A percentile compares a stretch with the other conserved stretches of the same genome.
These are phyloP conservation scores for Mactra quadrangularis DNA, from an alignment of 1,140 invertebrate species.

Conservation along the genomic window DNA sequence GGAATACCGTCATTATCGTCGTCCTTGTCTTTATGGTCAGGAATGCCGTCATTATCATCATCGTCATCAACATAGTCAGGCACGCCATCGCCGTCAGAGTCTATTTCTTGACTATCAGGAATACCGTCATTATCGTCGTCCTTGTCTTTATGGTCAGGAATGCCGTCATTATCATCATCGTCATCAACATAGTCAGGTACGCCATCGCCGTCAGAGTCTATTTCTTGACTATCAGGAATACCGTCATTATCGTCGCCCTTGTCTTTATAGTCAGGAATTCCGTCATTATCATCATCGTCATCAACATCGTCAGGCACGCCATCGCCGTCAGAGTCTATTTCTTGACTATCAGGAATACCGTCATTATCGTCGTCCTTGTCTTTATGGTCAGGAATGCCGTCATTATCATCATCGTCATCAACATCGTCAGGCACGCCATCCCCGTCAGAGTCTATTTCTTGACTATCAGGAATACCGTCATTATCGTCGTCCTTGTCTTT, in stretches of 20 bases:
- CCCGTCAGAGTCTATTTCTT: conserved; percentile 76
- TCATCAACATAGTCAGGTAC: conserved; percentile 72
- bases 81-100: conserved; percentile 74
- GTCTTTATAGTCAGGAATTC: conserved; percentile 72
- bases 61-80: conserved; percentile 77
- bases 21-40: conserved; percentile 71
- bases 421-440: conserved; percentile 75
- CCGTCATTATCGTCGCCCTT: conserved; percentile 71
- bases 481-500: conserved; percentile 70
- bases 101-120: conserved; percentile 65
- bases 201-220: conserved; percentile 76
- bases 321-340: conserved; percentile 71
- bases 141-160: conserved; percentile 69
- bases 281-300: conserved; percentile 72
- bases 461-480: conserved; percentile 71
- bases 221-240: conserved; percentile 69
- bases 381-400: conserved; percentile 76
- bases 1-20: conserved; percentile 75
- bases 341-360: conserved; percentile 73
- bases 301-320: conserved; percentile 71
- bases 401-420: conserved; percentile 70
- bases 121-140: conserved; percentile 78
- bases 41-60: conserved; percentile 75
- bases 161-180: conserved; percentile 76
- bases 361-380: conserved; percentile 76